Evolutionary conservation across 2,888 invertebrate species (phyloP).

Genomic region (Pristionchus exspectatus): DNA sequence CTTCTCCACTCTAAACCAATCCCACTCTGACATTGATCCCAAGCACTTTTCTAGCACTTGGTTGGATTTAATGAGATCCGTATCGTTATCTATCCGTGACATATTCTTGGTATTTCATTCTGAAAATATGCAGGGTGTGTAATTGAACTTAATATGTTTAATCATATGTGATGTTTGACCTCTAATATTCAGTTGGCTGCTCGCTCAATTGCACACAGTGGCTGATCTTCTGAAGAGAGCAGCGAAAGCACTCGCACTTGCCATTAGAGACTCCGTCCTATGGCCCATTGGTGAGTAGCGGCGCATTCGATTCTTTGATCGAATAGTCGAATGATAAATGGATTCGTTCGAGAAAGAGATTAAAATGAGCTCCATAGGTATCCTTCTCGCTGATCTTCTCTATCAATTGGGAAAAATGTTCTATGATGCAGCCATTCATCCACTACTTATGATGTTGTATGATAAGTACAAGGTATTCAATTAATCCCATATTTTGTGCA

Average conservation of each 20-base stretch:
- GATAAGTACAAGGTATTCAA: slow-evolving; percentile 61
- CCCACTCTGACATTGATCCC: slow-evolving; percentile 28
- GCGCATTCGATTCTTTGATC: neutral
- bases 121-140: neutral
- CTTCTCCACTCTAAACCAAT: slow-evolving; percentile 11
- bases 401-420: slow-evolving; percentile 56
- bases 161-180: neutral
- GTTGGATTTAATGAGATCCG: neutral
- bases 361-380: slow-evolving; percentile 45
- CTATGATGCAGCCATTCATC: slow-evolving; percentile 60
- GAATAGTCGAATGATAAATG: neutral
- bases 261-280: slow-evolving; percentile 69
- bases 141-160: neutral
- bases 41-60: neutral
- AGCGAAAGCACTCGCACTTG: slow-evolving; percentile 49
- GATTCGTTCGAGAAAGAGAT: neutral
- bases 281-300: slow-evolving; percentile 66
- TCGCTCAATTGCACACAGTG: slow-evolving; percentile 23
- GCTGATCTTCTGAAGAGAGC: slow-evolving; percentile 29
- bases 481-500: neutral
- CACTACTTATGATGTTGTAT: slow-evolving; percentile 59
- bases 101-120: neutral
- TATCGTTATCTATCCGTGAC: slow-evolving; percentile 10
- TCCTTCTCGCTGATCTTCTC: slow-evolving; percentile 57
- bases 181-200: slow-evolving; percentile 48